These are phyloP conservation scores for Keiferia lycopersicella DNA, from an alignment of 2,888 invertebrate species.

Conservation along the genomic window DNA sequence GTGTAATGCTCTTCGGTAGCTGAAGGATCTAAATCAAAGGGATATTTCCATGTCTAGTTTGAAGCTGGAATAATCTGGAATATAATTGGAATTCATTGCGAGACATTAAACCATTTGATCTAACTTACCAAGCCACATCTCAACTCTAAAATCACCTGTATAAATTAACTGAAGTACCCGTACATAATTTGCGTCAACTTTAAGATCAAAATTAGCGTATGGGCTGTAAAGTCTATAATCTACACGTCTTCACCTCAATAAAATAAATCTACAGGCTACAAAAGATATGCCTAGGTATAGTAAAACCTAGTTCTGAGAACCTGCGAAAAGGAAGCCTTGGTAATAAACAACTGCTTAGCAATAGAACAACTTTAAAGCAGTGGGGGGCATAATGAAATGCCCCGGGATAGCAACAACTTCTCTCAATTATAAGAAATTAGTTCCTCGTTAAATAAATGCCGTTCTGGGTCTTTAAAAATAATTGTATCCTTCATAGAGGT, in stretches of 20 bases:
- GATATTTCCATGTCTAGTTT: not conserved
- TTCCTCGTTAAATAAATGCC: not conserved
- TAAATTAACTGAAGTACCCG: no score
- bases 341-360: conserved; percentile 31
- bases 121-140: not conserved
- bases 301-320: not conserved
- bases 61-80: not conserved
- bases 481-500: not conserved
- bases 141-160: not conserved
- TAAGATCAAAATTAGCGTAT: no score
- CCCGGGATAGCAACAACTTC: conserved; percentile 3
- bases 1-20: conserved; percentile 21
- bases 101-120: not conserved
- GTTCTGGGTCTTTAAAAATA: not conserved
- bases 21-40: conserved; percentile 1
- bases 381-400: conserved; percentile 31
- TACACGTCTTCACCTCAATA: no score
- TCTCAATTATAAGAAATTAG: conserved; percentile 10
- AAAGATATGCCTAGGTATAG: no score
- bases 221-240: no score
- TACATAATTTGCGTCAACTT: no score
- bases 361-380: conserved; percentile 36
- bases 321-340: conserved; percentile 12
- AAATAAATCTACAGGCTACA: no score
- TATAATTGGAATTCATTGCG: not conserved